Base-by-base conservation (phyloP, 2,888 invertebrate species). In the Parascotia fuliginaria region DNA sequence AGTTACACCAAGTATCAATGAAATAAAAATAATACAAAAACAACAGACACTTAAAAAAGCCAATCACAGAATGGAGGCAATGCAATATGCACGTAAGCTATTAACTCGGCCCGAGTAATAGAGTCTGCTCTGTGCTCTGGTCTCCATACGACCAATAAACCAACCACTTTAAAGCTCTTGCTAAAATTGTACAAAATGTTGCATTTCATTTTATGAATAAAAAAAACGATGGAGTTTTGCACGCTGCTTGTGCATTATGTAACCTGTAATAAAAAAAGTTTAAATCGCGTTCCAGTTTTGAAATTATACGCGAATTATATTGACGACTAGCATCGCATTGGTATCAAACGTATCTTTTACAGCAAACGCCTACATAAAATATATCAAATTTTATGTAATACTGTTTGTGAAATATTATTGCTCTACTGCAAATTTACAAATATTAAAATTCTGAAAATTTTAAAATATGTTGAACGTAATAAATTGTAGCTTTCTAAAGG, bases 51-150 rank as follows among this genome's bases (percentile, higher is more conserved):
- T 67, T 67, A 55, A 70, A 24, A 70, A 76, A 73, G 65, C 71
- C 73, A 80, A 81, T 81, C 79, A 75, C 57, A 65, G 59, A 73
- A 79, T 73, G 73, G 75, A 69, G 37, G 47, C 70, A 60, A 70
- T 75, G 76, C 78, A 79, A 73, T 77, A 76, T 79, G 76, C 79
- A 82, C 70, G 73, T 74, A 72, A 62, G 63, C 75, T 70, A 73
- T 81, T 79, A 81, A 74, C 70, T 69, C 54, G 50, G 40, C 53
- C 48, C 42, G 46, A 53, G 38, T 53, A 56, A 56, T 55, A 50
- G n/a, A n/a, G 44, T 11, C 41, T 39, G 48, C 41, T 16, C 34
- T 42, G 19, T 22, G 27, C 42, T 13, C 42, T 3, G 7, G 13
- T n/a, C 36, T 32, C 12, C 19, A 47, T 53, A 40, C n/a, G n/a